These are phyloP conservation scores for Phymastichus coffea DNA, from an alignment of 1,140 invertebrate species.

Conservation along the genomic window DNA sequence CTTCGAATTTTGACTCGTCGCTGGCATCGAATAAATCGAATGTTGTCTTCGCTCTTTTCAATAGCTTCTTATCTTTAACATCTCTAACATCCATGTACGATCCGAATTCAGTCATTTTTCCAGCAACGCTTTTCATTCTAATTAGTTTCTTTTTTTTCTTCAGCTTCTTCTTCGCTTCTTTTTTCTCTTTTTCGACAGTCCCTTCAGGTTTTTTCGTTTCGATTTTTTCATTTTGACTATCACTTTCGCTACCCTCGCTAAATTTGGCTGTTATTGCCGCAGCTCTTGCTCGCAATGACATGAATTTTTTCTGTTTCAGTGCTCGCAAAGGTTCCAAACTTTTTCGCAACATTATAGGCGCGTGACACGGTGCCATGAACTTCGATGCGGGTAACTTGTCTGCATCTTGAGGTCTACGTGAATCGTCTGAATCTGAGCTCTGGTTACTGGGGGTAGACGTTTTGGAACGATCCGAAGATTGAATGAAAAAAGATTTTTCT, in stretches of 20 bases:
- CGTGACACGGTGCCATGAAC: conserved; percentile 44
- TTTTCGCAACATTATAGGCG: conserved; percentile 39
- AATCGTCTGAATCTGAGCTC: conserved; percentile 39
- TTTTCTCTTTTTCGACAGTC: conserved; percentile 1
- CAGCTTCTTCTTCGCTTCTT: background rate
- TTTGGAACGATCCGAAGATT: conserved; percentile 31
- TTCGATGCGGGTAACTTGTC: conserved; percentile 35
- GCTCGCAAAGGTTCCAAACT: conserved; percentile 48
- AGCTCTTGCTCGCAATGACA: conserved; percentile 38
- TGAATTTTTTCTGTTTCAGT: conserved; percentile 40
- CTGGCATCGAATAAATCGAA: background rate
- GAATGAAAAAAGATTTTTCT: conserved; percentile 15
- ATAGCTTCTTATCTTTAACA: background rate
- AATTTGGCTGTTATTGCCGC: conserved; percentile 29
- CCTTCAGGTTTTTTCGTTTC: background rate
- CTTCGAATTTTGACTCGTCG: background rate
- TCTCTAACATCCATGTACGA: background rate
- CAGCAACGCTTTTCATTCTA: conserved; percentile 27
- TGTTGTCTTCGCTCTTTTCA: conserved; percentile 18
- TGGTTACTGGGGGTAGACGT: conserved; percentile 21
- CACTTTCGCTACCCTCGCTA: conserved; percentile 34
- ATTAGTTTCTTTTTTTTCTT: conserved; percentile 16
- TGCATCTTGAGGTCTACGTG: conserved; percentile 10
- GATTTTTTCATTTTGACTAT: conserved; percentile 13
- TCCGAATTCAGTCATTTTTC: background rate